Conservation (phyloP, 2,113 vertebrate genomes). For the Phylloscopus whistleri region DNA sequence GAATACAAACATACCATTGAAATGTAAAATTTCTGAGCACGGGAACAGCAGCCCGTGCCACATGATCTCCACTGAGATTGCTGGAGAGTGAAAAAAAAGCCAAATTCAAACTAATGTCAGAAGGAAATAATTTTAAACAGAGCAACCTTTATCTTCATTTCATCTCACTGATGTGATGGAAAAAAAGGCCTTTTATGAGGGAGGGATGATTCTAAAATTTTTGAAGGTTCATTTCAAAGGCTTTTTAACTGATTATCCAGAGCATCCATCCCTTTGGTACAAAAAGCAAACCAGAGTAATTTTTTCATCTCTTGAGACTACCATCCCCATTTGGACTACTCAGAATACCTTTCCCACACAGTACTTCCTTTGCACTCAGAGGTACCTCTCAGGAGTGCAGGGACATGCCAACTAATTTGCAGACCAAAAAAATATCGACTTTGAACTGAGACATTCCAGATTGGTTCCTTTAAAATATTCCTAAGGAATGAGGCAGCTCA, state of each 20-base stretch:
- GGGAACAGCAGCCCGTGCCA: not conserved
- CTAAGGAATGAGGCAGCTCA: not conserved
- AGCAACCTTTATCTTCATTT: conserved; percentile 29
- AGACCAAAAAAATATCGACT: not conserved
- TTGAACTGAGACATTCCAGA: not conserved
- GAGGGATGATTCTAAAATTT: conserved; percentile 4
- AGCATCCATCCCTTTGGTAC: not conserved
- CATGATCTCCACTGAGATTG: conserved; percentile 34
- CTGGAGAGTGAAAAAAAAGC: conserved; percentile 28
- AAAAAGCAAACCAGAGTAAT: not conserved
- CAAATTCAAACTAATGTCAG: conserved; percentile 22
- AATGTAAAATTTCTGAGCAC: conserved; percentile 8
- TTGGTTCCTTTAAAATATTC: not conserved
- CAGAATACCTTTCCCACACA: not conserved
- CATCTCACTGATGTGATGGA: conserved; percentile 30
- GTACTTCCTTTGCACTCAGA: not conserved
- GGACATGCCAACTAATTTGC: not conserved
- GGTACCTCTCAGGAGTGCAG: not conserved
- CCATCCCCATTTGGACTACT: not conserved
- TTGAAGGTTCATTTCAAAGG: conserved; percentile 44
- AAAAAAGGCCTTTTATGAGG: conserved; percentile 14
- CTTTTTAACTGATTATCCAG: conserved; percentile 30
- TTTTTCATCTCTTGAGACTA: not conserved
- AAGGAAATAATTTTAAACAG: conserved; percentile 43
- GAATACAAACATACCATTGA: conserved; percentile 32